A percentile compares a stretch with the other conserved stretches of the same genome.
Conservation (phyloP, 2,888 invertebrate genomes). For the Nasonia oneida region DNA sequence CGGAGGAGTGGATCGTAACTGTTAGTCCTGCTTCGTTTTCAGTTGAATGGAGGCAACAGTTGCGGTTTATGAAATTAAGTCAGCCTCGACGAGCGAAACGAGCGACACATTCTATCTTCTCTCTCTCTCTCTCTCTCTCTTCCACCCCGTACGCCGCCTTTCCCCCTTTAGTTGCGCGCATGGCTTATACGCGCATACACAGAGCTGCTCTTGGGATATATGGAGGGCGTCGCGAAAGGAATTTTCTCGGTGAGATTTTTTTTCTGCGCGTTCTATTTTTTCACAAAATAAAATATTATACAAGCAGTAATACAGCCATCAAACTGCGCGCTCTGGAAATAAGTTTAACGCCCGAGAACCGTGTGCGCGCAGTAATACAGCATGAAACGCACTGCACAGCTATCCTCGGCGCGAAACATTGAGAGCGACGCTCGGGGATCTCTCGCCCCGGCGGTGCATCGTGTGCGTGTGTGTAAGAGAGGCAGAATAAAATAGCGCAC, state of each 20-base stretch:
- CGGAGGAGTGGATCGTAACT: conserved; percentile 72
- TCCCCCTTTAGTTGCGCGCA: conserved; percentile 25
- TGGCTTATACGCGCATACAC: neutral
- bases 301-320: conserved; percentile 33
- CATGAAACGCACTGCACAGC: conserved; percentile 33
- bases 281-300: neutral
- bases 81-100: conserved; percentile 72
- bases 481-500: neutral
- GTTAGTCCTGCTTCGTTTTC: conserved; percentile 74
- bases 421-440: neutral
- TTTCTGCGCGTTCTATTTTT: neutral
- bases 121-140: conserved; percentile 38
- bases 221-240: neutral
- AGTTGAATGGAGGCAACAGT: conserved; percentile 77
- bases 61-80: conserved; percentile 79
- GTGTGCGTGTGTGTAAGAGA: too few species aligned
- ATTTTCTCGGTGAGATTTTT: neutral
- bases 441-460: too few species aligned
- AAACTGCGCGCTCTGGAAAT: conserved; percentile 12
- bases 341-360: conserved; percentile 33
- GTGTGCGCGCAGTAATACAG: conserved; percentile 25
- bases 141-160: neutral
- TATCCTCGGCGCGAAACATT: conserved; percentile 41
- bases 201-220: too few species aligned
- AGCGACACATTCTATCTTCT: conserved; percentile 67